Evolutionary conservation across 37 sponge, comb jelly and placozoan species (phyloP).

Genomic region (Hormiphora californensis): DNA sequence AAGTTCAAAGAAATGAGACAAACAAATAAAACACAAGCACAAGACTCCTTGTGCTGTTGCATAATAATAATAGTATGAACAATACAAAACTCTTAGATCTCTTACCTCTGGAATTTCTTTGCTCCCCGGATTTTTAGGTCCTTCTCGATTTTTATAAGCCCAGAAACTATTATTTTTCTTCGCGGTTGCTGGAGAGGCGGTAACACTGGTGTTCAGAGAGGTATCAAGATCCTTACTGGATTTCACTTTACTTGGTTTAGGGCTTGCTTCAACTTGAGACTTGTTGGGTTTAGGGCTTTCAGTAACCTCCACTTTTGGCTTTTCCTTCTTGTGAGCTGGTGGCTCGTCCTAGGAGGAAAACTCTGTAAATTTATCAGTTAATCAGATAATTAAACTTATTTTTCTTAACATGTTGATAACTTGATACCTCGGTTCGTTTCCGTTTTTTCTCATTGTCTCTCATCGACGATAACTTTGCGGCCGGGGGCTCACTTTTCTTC

Average conservation of each 20-base stretch:
- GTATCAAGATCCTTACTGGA: background rate
- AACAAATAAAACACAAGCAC: background rate
- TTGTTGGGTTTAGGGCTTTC: no score
- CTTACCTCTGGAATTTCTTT: constrained; percentile 49
- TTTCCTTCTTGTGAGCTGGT: no score
- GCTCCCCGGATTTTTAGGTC: constrained; percentile 36
- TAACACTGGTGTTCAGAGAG: background rate
- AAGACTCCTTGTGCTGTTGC: background rate
- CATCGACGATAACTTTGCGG: no score
- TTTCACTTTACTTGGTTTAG: background rate
- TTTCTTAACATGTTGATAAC: no score
- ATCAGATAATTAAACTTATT: no score
- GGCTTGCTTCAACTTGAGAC: no score
- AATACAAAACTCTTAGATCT: background rate
- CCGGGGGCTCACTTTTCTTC: no score
- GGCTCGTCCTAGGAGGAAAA: no score
- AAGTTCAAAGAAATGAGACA: background rate
- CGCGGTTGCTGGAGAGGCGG: background rate
- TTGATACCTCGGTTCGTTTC: no score
- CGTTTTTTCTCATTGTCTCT: no score
- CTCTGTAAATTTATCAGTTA: no score
- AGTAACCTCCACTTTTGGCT: background rate
- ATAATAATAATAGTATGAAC: background rate
- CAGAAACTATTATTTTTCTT: background rate
- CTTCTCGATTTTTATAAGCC: constrained; percentile 41